A percentile compares a stretch with the other conserved stretches of the same genome.
phyloP scores from a whole-genome alignment of 2,797 vertebrate species.

The Scarus forsteni region DNA sequence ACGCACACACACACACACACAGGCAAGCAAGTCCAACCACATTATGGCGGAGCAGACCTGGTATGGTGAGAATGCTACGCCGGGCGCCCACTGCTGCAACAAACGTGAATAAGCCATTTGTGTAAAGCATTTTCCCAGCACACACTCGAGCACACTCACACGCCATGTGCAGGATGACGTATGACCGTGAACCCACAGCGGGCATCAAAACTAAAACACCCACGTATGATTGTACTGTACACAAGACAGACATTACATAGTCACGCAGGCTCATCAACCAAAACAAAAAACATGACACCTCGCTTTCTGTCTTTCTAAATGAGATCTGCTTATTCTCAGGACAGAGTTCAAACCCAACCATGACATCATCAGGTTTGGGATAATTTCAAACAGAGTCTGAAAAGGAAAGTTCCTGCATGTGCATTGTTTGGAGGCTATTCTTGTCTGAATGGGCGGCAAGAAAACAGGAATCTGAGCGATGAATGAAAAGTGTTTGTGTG shows the following conservation, averaged over 20 bases:
- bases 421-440: constrained; percentile 60
- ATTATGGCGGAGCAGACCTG: constrained; percentile 54
- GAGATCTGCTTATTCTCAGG: neutral
- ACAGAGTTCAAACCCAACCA: too few species aligned
- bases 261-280: constrained; percentile 27
- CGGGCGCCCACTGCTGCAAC: constrained; percentile 59
- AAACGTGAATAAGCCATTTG: constrained; percentile 70
- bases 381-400: too few species aligned
- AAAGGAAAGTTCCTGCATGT: constrained; percentile 3
- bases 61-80: constrained; percentile 76
- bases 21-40: constrained; percentile 44
- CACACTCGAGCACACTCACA: constrained; percentile 38
- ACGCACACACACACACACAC: constrained; percentile 30
- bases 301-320: neutral
- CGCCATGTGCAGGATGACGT: constrained; percentile 57
- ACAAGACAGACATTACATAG: constrained; percentile 40
- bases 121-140: constrained; percentile 63
- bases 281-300: constrained; percentile 14
- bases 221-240: constrained; percentile 46
- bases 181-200: constrained; percentile 48
- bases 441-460: constrained; percentile 70
- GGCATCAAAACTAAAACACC: constrained; percentile 63
- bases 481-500: constrained; percentile 57
- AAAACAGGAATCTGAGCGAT: constrained; percentile 70
- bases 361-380: too few species aligned